Evolutionary conservation across 2,797 vertebrate genomes (phyloP), one percentile per base, ranked within the genome.

Genomic region (Cossypha polioptera): DNA sequence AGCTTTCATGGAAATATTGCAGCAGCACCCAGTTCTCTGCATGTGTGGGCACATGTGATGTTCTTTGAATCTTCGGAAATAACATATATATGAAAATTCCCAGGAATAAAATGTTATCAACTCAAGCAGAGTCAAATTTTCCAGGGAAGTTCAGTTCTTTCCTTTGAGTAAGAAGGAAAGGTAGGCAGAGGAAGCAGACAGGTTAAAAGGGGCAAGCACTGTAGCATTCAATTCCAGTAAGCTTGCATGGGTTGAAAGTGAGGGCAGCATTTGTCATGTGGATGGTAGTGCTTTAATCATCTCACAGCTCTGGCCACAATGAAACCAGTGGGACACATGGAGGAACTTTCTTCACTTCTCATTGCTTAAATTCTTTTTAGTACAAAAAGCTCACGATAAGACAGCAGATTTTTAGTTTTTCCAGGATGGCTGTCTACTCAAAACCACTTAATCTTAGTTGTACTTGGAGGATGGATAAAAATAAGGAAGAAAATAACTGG

Each of bases 381-480:
- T 45, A 76, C 14, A 57, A 40, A 87, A 89, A 68, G 10, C 16
- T 31, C 28, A 38, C 6, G 1, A 54, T 54, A 79, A 74, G 16
- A 51, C 15, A 45, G 33, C 5, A 77, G 36, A 63, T 40, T 63
- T 85, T 74, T 63, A 53, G 53, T 63, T 24, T 67, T 95, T 67
- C 65, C 75, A 80, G 72, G 63, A 67, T 61, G 43, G 10, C 42
- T 91, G 18, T 51, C 31, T 57, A 31, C 25, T 67, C 35, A 83
- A 94, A 95, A 35, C 35, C 75, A 86, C 67, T 67, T 91, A 68
- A 86, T 82, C 61, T 86, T 77, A 77, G 61, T 66, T 83, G 42
- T 63, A 80, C 68, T 92, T 92, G 69, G 68, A 92, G 80, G 61
- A 90, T 24, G 25, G 72, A 88, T 95, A 92, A 95, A 96, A 96